These are phyloP conservation scores for Amazona guildingii DNA, from an alignment of 2,113 vertebrate genomes.

Conservation along the genomic window DNA sequence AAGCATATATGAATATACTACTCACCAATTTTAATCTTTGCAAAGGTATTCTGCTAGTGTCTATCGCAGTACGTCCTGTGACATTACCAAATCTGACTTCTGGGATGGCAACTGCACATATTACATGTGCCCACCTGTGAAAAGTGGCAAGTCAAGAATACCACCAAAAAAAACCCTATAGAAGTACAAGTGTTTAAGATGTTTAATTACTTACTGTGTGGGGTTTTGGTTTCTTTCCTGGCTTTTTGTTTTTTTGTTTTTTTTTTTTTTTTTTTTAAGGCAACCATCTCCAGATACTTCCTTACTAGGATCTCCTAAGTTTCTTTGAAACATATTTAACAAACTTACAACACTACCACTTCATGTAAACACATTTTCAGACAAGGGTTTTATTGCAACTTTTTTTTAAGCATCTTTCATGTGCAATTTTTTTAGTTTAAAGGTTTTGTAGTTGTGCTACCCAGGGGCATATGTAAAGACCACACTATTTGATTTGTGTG, in stretches of 20 bases:
- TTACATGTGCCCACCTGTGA: slow-evolving; percentile 93
- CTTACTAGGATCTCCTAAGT: neutral
- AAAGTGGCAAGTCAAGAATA: slow-evolving; percentile 62
- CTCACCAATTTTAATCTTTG: slow-evolving; percentile 95
- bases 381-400: neutral
- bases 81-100: slow-evolving; percentile 92
- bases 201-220: neutral
- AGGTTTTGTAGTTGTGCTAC: neutral
- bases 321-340: neutral
- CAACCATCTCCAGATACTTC: neutral
- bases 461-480: neutral
- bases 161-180: neutral
- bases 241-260: too few species aligned
- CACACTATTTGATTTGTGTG: accelerated
- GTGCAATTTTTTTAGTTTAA: neutral
- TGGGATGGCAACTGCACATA: slow-evolving; percentile 92
- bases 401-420: neutral
- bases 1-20: slow-evolving; percentile 41
- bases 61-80: slow-evolving; percentile 87
- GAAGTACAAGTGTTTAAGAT: neutral
- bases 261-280: neutral
- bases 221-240: neutral
- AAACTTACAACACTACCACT: neutral
- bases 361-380: neutral
- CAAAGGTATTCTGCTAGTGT: slow-evolving; percentile 89